Base-by-base conservation (phyloP, 2,797 vertebrate species). In the Liparis tanakae region DNA sequence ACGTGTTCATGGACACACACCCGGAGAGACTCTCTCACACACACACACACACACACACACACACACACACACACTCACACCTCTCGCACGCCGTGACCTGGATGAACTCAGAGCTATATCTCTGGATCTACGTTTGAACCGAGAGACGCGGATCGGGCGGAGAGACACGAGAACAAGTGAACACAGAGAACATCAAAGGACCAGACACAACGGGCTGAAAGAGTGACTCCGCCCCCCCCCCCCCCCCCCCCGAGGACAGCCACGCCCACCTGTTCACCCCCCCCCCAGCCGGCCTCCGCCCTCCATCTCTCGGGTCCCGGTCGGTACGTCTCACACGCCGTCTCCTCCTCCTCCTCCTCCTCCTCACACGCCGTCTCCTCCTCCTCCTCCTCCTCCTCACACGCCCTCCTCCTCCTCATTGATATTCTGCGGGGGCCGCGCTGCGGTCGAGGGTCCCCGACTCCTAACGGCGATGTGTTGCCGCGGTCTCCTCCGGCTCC, bases 381-480 rank as follows among this genome's bases (percentile, higher is more conserved):
- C 72, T 83, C 70, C 85, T 92, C 85, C 78, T 80, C 81, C 76
- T 86, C 81, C 72, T 83, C 70, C 85, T 30, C 25, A 30, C 25
- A 69, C 74, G 76, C 65, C 43, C 78, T 80, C 81, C 76, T 86
- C 81, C 72, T 83, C 70, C 85, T 92, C 85, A 90, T 92, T 92
- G 83, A 86, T 86, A 92, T 93, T 93, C 91, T 68, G 70, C 58
- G 5, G 63, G 63, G 76, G 77, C 78, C 69, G 75, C 17, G 75
- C 54, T 33, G 79, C 41, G 80, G 87, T 80, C 78, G 75, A 56
- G 79, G 79, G 83, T 79, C 83, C 67, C 87, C 82, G 89, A 92
- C 91, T 93, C 89, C 90, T 92, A 94, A 91, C 86, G 85, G 91
- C 85, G 90, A 91, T 94, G 94, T 93, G 93, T 93, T 90, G 89